Percentiles rank a stretch among this genome's conserved stretches.
Evolutionary conservation across 2,113 vertebrate species (phyloP).

Genomic region (Scytalopus superciliaris): DNA sequence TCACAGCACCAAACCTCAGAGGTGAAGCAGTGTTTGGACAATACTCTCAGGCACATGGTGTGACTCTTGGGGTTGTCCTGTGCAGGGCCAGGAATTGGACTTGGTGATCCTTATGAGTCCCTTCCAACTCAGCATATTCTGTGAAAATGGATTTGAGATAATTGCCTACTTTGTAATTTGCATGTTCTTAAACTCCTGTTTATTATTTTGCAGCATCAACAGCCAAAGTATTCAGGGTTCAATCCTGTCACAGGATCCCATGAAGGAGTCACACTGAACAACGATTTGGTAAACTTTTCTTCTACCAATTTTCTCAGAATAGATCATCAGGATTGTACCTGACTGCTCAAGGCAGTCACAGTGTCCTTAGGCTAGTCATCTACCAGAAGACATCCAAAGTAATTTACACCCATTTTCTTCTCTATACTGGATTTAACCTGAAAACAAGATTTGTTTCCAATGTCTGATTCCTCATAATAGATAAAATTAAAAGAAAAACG

Average conservation of each 20-base stretch:
- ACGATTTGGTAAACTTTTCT: neutral
- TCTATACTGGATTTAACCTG: neutral
- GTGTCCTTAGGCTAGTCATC: neutral
- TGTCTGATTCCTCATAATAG: neutral
- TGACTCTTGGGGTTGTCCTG: neutral
- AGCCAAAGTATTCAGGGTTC: neutral
- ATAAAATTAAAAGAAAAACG: neutral
- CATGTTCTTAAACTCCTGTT: neutral
- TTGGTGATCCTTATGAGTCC: neutral
- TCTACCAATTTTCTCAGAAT: neutral
- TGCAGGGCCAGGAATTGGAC: neutral
- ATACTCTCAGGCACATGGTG: neutral
- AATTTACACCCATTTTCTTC: neutral
- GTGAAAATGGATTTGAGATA: neutral
- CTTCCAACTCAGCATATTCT: neutral
- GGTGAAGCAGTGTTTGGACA: neutral
- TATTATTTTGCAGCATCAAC: neutral
- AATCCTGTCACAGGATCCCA: neutral
- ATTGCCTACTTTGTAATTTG: neutral
- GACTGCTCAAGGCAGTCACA: neutral
- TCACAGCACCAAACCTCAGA: neutral
- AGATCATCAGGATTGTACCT: neutral
- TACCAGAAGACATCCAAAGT: neutral
- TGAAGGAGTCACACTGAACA: neutral
- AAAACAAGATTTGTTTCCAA: neutral